Percentiles rank a stretch among this genome's conserved stretches.
Conservation (phyloP, 2,888 invertebrate genomes). For the Nomada hirtipes region DNA sequence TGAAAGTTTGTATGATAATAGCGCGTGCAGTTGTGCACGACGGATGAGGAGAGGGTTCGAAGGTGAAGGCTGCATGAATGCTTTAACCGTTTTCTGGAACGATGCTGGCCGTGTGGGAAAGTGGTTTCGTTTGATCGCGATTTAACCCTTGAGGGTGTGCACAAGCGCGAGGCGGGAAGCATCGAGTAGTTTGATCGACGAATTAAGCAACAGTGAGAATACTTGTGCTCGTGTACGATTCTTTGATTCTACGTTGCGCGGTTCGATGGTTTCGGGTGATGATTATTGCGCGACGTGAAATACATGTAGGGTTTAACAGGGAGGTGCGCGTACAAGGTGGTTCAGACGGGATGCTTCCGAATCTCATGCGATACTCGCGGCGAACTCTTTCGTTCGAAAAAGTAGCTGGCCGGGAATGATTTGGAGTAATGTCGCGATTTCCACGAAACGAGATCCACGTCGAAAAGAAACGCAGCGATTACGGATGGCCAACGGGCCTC, state of each 20-base stretch:
- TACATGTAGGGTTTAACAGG: no score
- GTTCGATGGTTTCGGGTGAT: no score
- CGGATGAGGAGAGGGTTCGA: slow-evolving; percentile 37
- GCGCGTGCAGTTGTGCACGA: slow-evolving; percentile 25
- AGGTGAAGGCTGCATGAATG: slow-evolving; percentile 46
- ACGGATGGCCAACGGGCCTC: slow-evolving; percentile 54
- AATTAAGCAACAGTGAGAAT: no score
- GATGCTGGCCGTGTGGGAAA: neutral
- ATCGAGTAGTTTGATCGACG: no score
- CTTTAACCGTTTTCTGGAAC: slow-evolving; percentile 2
- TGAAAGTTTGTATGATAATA: slow-evolving; percentile 57
- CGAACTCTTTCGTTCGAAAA: neutral
- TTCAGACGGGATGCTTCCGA: neutral
- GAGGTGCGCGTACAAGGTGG: neutral
- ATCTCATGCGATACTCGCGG: no score
- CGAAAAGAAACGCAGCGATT: slow-evolving; percentile 50
- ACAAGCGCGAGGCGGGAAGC: no score
- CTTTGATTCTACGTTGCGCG: no score
- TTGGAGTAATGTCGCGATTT: slow-evolving; percentile 17
- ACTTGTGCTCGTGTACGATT: no score
- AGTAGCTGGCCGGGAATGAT: slow-evolving; percentile 1
- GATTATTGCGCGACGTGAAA: no score
- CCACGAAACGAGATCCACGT: slow-evolving; percentile 49
- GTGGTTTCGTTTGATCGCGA: neutral
- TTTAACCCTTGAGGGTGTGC: neutral